phyloP scores from a whole-genome alignment of 1,140 invertebrate genomes.

The Lethrus apterus region DNA sequence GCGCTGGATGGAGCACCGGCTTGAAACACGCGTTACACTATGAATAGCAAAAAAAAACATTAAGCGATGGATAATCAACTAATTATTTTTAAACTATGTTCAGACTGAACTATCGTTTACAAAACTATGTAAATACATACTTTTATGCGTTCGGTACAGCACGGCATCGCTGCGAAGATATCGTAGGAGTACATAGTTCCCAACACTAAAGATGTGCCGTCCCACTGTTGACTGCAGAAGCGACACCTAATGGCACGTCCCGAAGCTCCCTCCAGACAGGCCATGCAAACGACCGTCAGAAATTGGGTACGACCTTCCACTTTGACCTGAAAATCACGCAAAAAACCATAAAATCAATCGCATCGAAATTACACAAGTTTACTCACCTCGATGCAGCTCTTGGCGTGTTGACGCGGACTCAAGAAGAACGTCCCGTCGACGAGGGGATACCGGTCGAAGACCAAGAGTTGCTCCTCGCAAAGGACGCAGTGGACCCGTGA shows the following conservation, averaged over 20 bases:
- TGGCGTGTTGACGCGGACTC: constrained; percentile 81
- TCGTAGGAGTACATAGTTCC: constrained; percentile 98
- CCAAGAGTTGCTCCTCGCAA: constrained; percentile 79
- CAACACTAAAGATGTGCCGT: constrained; percentile 84
- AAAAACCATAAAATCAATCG: not conserved
- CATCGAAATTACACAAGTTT: not conserved
- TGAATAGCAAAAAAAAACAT: constrained; percentile 35
- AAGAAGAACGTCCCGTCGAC: constrained; percentile 97
- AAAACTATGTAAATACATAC: constrained; percentile 53
- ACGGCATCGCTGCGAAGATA: constrained; percentile 93
- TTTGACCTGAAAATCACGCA: constrained; percentile 62
- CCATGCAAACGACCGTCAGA: constrained; percentile 90
- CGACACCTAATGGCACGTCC: constrained; percentile 65
- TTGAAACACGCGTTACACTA: constrained; percentile 88
- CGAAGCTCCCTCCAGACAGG: constrained; percentile 75
- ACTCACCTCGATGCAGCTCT: constrained; percentile 73
- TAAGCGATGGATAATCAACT: not conserved
- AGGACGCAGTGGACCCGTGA: constrained; percentile 79
- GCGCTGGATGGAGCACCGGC: constrained; percentile 75
- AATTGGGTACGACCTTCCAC: constrained; percentile 81
- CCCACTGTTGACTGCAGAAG: constrained; percentile 82
- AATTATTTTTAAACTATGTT: no score
- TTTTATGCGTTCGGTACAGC: constrained; percentile 87
- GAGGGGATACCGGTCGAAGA: constrained; percentile 94
- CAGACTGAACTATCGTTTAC: no score